Percentiles rank a stretch among this genome's conserved stretches.
phyloP scores from a whole-genome alignment of 2,888 invertebrate species.

The Mythimna ferrago region DNA sequence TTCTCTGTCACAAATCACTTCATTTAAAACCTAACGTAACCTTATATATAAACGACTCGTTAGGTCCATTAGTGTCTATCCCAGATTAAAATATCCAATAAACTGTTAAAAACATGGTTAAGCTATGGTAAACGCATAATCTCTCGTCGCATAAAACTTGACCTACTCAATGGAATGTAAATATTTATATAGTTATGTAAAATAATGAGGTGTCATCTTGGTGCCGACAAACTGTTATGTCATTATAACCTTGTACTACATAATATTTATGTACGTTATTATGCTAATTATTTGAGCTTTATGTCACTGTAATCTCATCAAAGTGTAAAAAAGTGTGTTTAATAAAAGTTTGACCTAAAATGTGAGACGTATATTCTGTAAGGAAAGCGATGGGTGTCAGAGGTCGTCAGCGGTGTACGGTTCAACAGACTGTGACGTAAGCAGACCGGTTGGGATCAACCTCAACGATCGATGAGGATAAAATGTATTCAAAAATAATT shows the following conservation, averaged over 20 bases:
- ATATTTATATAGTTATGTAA: slow-evolving; percentile 68
- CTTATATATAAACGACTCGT: not conserved
- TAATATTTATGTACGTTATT: slow-evolving; percentile 59
- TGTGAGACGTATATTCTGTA: slow-evolving; percentile 65
- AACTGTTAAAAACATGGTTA: slow-evolving; percentile 27
- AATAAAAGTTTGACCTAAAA: slow-evolving; percentile 77
- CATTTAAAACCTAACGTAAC: not conserved
- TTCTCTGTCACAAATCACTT: not conserved
- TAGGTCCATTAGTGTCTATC: not conserved
- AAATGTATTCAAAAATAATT: slow-evolving; percentile 68
- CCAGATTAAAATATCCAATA: slow-evolving; percentile 24
- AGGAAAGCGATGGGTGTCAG: slow-evolving; percentile 79
- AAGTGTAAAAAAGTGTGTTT: slow-evolving; percentile 37
- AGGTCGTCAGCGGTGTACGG: slow-evolving; percentile 78
- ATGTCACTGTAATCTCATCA: slow-evolving; percentile 52
- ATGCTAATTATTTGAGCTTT: slow-evolving; percentile 59
- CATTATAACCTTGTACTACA: slow-evolving; percentile 76
- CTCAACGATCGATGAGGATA: slow-evolving; percentile 65
- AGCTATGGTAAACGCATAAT: slow-evolving; percentile 26
- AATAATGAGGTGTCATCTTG: slow-evolving; percentile 69
- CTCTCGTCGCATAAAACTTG: slow-evolving; percentile 64
- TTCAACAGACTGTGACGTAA: slow-evolving; percentile 84
- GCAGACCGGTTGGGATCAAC: slow-evolving; percentile 71
- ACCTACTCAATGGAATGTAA: slow-evolving; percentile 65
- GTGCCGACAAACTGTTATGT: slow-evolving; percentile 68